Evolutionary conservation across 2,888 invertebrate genomes (phyloP), one percentile per base, ranked within the genome.

Genomic region (Tachina lurida): DNA sequence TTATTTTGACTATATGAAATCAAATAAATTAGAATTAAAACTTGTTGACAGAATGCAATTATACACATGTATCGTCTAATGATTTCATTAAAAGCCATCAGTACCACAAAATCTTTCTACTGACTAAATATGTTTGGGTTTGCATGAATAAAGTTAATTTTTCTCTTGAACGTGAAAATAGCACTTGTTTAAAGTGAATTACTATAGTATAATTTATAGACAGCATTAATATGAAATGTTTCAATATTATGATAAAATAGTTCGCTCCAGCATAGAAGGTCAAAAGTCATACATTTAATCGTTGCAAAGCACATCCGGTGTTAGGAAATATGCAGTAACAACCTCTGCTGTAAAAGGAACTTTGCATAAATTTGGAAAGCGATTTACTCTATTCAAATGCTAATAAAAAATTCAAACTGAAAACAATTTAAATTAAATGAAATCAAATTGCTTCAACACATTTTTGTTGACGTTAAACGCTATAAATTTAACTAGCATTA

Each of bases 21-120:
- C 63, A 75, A 79, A 84, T 84, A 76, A 75, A 84, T 84, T 79
- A 60, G 79, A 84, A 76, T 75, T 76, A 84, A 71, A 71, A 84
- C 79, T 80, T 76, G 79, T 71, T 84, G 84, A 79, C 79, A 79
- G 58, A 43, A 63, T 31, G 63, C 54, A 74, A 78, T 75, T 79
- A 63, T 75, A 17, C 49, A 54, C 60, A 70, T 75, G 74, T 84
- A 22, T 43, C 68, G 22, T 49, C 68, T 43, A 5, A 45, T 45
- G 45, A 12, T 31, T 31, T 17, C 15, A 56, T 54, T 45, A 65
- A 31, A 45, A 19, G 52, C 10, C 41, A 10, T 41, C 2, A n/a
- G 3, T 19, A 22, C 5, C 15, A 43, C 15, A 19, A 15, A 41
- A 17, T 1, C 10, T 8, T 62, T 3, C 12, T 12, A 19, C 10